Evolutionary conservation across 2,888 invertebrate genomes (phyloP).

Genomic region (Napeogenes sylphis): DNA sequence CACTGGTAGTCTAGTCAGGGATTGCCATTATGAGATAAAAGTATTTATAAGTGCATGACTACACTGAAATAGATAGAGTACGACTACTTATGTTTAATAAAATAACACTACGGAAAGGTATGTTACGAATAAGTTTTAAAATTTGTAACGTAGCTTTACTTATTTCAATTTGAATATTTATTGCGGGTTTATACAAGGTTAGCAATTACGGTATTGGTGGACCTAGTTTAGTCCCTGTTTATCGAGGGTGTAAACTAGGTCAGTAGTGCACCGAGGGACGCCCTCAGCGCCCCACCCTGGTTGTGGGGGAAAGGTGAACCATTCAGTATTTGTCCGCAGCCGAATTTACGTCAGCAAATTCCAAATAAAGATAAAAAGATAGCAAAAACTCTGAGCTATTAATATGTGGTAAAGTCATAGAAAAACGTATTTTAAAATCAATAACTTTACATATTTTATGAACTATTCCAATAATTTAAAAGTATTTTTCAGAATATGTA

Average conservation of each 20-base stretch:
- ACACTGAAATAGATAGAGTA: conserved; percentile 25
- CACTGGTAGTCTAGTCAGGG: conserved; percentile 34
- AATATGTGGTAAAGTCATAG: too few relatives aligned
- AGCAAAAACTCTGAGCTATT: too few relatives aligned
- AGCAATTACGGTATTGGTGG: conserved; percentile 12
- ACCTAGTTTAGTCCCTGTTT: conserved; percentile 28
- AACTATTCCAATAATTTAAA: too few relatives aligned
- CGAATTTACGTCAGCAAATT: background rate
- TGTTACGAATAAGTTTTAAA: too few relatives aligned
- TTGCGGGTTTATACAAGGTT: background rate
- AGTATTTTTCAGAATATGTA: background rate
- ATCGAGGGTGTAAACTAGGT: conserved; percentile 59
- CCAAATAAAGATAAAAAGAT: background rate
- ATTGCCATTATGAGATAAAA: conserved; percentile 34
- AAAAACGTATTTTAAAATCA: background rate
- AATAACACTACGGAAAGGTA: background rate
- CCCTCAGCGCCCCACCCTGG: conserved; percentile 40
- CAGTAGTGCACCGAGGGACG: conserved; percentile 65
- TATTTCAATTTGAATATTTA: background rate
- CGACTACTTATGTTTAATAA: conserved; percentile 8
- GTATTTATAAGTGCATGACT: conserved; percentile 30
- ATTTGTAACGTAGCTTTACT: too few relatives aligned
- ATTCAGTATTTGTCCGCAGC: conserved; percentile 23
- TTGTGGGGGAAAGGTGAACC: conserved; percentile 31
- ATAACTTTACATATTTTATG: background rate